These are phyloP conservation scores for Agrochola lychnidis DNA, from an alignment of 2,888 invertebrate genomes.

Conservation along the genomic window DNA sequence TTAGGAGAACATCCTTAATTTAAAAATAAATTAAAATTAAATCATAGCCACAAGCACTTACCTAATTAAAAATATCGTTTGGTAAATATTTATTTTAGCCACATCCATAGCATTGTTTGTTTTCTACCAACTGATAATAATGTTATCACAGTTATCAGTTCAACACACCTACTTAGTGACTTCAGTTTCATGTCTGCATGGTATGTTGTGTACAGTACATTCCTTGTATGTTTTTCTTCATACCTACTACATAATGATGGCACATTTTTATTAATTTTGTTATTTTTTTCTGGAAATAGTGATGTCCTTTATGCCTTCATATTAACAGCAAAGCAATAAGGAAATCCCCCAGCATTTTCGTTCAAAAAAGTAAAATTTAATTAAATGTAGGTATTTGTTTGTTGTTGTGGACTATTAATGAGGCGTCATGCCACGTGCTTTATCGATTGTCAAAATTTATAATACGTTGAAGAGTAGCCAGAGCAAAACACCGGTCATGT, in stretches of 20 bases:
- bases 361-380: neutral
- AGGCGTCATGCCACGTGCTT: conserved; percentile 46
- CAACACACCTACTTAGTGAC: conserved; percentile 58
- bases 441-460: conserved; percentile 15
- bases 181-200: conserved; percentile 51
- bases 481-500: conserved; percentile 24
- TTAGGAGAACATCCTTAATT: neutral
- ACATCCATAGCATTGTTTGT: conserved; percentile 62
- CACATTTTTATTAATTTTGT: neutral
- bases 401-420: conserved; percentile 51
- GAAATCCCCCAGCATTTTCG: neutral
- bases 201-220: conserved; percentile 31
- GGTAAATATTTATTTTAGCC: conserved; percentile 61
- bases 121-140: conserved; percentile 60
- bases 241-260: neutral
- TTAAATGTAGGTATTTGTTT: conserved; percentile 39
- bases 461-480: conserved; percentile 25
- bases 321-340: neutral
- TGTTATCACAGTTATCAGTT: conserved; percentile 63
- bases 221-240: conserved; percentile 22
- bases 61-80: conserved; percentile 58
- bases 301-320: neutral
- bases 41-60: conserved; percentile 51
- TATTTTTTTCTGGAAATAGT: neutral
- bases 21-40: conserved; percentile 15